A percentile compares a stretch with the other conserved stretches of the same genome.
Conservation (phyloP, 1,140 invertebrate species). For the Penaeus chinensis region DNA sequence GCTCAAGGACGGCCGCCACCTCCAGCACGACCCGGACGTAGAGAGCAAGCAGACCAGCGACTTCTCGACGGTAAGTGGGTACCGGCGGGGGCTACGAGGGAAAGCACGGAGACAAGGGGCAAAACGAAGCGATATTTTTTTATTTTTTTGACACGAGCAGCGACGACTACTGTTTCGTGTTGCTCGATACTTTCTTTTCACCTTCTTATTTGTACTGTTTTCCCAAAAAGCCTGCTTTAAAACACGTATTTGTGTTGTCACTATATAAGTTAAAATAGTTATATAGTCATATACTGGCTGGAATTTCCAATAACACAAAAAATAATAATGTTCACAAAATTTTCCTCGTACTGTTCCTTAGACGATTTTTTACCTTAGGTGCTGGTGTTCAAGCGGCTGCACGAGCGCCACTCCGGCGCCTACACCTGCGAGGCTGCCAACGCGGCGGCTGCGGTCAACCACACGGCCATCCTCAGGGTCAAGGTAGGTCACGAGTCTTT, state of each 20-base stretch:
- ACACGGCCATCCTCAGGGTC: constrained; percentile 62
- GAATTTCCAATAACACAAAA: not conserved
- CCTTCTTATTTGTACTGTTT: too few species aligned
- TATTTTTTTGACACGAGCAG: too few species aligned
- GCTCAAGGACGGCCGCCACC: constrained; percentile 70
- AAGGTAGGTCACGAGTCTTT: constrained; percentile 73
- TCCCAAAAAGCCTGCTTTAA: constrained; percentile 71
- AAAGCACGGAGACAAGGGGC: too few species aligned
- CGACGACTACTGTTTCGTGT: too few species aligned
- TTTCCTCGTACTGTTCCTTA: constrained; percentile 32
- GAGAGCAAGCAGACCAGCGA: constrained; percentile 61
- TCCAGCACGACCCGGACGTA: constrained; percentile 64
- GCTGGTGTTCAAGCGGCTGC: constrained; percentile 64
- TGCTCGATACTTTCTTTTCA: too few species aligned
- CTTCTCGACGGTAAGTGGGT: constrained; percentile 49
- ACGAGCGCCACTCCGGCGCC: constrained; percentile 64
- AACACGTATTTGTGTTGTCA: constrained; percentile 71
- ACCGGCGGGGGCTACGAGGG: too few species aligned
- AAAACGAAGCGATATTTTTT: too few species aligned
- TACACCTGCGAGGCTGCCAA: constrained; percentile 66
- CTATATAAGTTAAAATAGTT: not conserved
- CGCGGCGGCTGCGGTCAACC: constrained; percentile 59
- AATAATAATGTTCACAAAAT: not conserved
- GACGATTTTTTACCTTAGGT: constrained; percentile 67
- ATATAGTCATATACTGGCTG: not conserved